Percentiles rank a stretch among this genome's conserved stretches.
Evolutionary conservation across 2,113 vertebrate species (phyloP).

Genomic region (Protobothrops flavoviridis): DNA sequence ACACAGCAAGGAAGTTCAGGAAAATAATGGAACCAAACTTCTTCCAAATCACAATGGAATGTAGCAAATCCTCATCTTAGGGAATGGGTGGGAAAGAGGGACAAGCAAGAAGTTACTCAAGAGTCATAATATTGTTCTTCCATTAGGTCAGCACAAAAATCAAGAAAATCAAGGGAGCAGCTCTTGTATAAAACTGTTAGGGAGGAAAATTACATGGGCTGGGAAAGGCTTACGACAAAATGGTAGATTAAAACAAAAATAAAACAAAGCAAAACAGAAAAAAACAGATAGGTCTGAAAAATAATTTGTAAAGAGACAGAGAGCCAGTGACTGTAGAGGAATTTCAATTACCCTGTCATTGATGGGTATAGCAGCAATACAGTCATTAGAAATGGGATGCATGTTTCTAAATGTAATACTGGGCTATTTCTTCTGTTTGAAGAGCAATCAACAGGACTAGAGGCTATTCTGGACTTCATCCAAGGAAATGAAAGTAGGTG

Average conservation of each 20-base stretch:
- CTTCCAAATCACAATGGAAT: background rate
- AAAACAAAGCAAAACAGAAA: constrained; percentile 5
- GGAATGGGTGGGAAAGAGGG: background rate
- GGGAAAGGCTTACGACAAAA: background rate
- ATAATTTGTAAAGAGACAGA: constrained; percentile 58
- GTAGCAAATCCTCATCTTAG: background rate
- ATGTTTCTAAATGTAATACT: constrained; percentile 54
- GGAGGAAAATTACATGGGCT: constrained; percentile 15
- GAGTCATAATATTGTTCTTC: constrained; percentile 44
- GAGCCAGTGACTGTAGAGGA: constrained; percentile 60
- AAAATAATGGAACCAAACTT: background rate
- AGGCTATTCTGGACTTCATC: constrained; percentile 76
- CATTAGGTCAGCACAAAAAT: constrained; percentile 51
- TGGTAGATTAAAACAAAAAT: background rate
- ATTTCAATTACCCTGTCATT: constrained; percentile 69
- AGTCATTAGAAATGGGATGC: constrained; percentile 66
- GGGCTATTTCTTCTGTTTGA: constrained; percentile 65
- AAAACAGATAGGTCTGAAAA: constrained; percentile 39
- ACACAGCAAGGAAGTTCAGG: background rate
- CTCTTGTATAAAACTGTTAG: constrained; percentile 44
- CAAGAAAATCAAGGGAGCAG: constrained; percentile 52
- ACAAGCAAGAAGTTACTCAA: constrained; percentile 39
- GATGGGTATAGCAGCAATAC: constrained; percentile 63
- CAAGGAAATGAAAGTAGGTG: constrained; percentile 76
- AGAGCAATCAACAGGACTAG: constrained; percentile 74